These are phyloP conservation scores for Lasiommata megera DNA, from an alignment of 2,888 invertebrate species.

Conservation along the genomic window DNA sequence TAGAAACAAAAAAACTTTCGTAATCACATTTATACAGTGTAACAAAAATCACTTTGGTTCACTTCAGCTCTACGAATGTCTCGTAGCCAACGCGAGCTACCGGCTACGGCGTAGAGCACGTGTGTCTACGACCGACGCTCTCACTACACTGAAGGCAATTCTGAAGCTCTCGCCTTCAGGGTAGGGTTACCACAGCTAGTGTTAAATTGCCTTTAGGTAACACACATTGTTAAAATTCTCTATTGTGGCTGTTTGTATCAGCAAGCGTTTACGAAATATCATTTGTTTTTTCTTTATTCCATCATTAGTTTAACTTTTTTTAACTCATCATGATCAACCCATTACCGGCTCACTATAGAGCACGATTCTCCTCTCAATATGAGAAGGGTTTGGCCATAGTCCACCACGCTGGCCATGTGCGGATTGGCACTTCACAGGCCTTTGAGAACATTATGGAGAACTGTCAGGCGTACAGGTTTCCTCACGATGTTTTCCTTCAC, in stretches of 20 bases:
- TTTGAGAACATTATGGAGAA: too few species aligned
- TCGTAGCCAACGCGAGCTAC: conserved; percentile 35
- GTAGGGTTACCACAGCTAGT: conserved; percentile 36
- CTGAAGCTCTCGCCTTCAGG: conserved; percentile 4
- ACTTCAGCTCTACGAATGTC: conserved; percentile 16
- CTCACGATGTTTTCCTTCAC: too few species aligned
- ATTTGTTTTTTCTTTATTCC: too few species aligned
- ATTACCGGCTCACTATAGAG: too few species aligned
- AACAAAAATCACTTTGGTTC: conserved; percentile 34
- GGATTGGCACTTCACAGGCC: too few species aligned
- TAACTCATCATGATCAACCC: too few species aligned
- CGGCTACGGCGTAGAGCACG: conserved; percentile 51
- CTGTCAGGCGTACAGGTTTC: too few species aligned
- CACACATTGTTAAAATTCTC: neutral
- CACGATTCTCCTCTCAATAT: too few species aligned
- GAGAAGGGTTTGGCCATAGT: too few species aligned
- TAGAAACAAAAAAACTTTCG: neutral
- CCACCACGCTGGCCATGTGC: too few species aligned
- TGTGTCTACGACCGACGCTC: conserved; percentile 41
- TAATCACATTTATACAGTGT: conserved; percentile 18
- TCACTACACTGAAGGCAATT: conserved; percentile 18
- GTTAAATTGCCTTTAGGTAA: conserved; percentile 21
- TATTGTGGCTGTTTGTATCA: neutral
- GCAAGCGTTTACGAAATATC: too few species aligned
- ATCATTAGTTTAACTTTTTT: too few species aligned